Percentiles rank a stretch among this genome's conserved stretches.
Evolutionary conservation across 2,888 invertebrate species (phyloP).

Genomic region (Cephus pulcher): DNA sequence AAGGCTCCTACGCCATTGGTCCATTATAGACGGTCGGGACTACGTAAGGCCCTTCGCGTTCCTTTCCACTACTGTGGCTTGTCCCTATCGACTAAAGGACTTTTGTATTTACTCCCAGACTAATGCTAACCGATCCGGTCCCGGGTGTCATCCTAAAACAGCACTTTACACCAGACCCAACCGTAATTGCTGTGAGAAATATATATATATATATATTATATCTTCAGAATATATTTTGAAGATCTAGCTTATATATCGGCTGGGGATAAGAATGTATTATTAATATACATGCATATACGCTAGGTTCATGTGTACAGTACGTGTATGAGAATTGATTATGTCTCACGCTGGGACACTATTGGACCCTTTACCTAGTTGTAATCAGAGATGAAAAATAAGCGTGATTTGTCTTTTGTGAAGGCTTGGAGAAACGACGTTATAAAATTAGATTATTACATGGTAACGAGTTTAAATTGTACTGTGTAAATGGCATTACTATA

Average conservation of each 20-base stretch:
- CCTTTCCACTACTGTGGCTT: conserved; percentile 19
- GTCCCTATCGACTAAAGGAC: not conserved
- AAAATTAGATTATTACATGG: not conserved
- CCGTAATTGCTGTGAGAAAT: conserved; percentile 5
- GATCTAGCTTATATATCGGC: not conserved
- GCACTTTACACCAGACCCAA: not conserved
- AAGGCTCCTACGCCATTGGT: not conserved
- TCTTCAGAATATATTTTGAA: not conserved
- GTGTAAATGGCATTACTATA: not conserved
- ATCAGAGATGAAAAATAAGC: not conserved
- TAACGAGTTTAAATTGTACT: not conserved
- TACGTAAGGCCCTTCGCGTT: conserved; percentile 7
- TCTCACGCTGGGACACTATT: not conserved
- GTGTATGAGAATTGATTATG: not conserved
- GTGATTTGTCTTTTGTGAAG: not conserved
- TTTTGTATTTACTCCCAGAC: conserved; percentile 1
- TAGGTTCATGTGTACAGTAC: not conserved
- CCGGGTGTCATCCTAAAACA: conserved; percentile 6
- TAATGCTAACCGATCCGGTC: not conserved
- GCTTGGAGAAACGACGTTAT: not conserved
- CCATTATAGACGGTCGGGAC: not conserved
- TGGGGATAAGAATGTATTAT: not conserved
- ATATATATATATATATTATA: not conserved
- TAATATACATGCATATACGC: not conserved
- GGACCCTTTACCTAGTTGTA: not conserved